Conservation (phyloP, 1,140 invertebrate genomes). For the Euura saliciscinereae region DNA sequence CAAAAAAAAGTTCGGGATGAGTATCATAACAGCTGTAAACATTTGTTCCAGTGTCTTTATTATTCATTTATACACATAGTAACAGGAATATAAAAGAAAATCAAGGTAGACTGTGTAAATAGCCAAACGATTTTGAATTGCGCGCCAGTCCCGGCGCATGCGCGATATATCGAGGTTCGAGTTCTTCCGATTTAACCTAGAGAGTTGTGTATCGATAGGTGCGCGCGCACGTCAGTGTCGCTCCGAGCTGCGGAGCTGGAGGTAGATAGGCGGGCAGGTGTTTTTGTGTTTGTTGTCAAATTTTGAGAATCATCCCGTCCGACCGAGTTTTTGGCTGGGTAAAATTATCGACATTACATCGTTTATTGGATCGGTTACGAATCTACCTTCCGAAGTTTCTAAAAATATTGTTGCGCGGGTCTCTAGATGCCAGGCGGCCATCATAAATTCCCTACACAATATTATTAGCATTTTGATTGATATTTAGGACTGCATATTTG, state of each 20-base stretch:
- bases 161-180: neutral
- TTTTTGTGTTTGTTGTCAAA: constrained; percentile 15
- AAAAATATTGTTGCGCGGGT: constrained; percentile 12
- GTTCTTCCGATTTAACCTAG: neutral
- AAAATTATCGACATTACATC: neutral
- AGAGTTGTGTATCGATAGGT: neutral
- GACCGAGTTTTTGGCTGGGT: neutral
- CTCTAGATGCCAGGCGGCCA: constrained; percentile 30
- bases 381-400: neutral
- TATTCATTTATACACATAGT: no score
- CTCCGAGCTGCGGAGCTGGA: constrained; percentile 1
- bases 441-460: constrained; percentile 35
- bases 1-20: no score
- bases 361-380: no score
- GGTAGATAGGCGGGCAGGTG: constrained; percentile 11
- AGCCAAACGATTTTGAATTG: no score
- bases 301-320: neutral
- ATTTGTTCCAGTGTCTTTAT: no score
- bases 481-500: constrained; percentile 16
- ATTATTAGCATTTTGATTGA: constrained; percentile 27
- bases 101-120: no score
- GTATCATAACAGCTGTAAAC: no score
- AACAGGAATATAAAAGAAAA: no score
- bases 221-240: constrained; percentile 5
- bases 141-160: neutral